Percentiles rank a stretch among this genome's conserved stretches.
These are phyloP conservation scores for Nyctibius grandis DNA, from an alignment of 2,797 vertebrate species.

Conservation along the genomic window DNA sequence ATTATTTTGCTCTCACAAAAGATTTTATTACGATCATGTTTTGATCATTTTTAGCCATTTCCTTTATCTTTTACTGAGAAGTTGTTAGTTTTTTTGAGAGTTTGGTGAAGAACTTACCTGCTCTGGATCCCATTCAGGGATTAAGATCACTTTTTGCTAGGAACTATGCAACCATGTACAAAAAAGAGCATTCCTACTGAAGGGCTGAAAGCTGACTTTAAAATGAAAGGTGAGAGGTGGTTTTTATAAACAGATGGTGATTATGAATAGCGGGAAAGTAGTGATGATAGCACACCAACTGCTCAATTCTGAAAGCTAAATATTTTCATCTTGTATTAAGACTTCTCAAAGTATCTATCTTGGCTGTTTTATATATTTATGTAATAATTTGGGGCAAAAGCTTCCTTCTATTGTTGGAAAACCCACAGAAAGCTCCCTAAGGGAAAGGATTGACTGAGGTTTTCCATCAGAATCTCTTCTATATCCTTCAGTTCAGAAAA, in stretches of 20 bases:
- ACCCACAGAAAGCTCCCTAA: background rate
- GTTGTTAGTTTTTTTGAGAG: background rate
- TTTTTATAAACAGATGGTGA: background rate
- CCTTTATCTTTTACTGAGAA: background rate
- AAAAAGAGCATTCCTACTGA: background rate
- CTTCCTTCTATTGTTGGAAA: background rate
- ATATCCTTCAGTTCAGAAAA: background rate
- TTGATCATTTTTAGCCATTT: background rate
- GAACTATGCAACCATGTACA: background rate
- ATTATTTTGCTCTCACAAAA: background rate
- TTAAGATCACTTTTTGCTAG: background rate
- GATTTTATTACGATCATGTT: background rate
- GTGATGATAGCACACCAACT: background rate
- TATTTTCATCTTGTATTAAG: background rate
- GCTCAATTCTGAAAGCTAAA: background rate
- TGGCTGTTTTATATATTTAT: background rate
- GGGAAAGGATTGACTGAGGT: background rate
- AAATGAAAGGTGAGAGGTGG: background rate
- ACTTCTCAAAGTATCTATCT: slow-evolving; percentile 37
- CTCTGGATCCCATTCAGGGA: background rate
- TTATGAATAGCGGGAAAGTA: background rate
- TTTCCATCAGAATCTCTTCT: background rate
- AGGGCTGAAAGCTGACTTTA: background rate
- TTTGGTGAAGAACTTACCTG: background rate
- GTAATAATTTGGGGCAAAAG: background rate